Base-by-base conservation (phyloP, 2,888 invertebrate genomes). In the Apotomis betuletana region DNA sequence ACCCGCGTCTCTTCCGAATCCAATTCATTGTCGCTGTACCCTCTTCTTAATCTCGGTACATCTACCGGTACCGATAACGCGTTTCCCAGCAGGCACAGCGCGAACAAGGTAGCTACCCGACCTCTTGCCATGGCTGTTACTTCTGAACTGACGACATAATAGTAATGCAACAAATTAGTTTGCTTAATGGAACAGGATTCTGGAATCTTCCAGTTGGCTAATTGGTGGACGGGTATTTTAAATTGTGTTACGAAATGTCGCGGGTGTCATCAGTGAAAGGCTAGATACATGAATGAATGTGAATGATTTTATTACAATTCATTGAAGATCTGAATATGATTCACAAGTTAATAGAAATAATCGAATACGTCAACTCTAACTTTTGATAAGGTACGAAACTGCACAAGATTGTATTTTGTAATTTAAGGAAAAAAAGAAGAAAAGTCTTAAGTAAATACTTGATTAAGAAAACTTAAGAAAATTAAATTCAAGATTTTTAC, bases 21-120 rank as follows among this genome's bases (percentile, higher is more conserved):
- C 10, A 81, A 36, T 5, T 80, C 77, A 54, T 80, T 78, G 49
- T 81, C 78, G 3, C 67, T 57, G 0, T 73, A 72, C 5, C 80
- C 82, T 75, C 85, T 77, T 60, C 75, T 78, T 12, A 73, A 59
- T 10, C 84, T 77, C 27, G 67, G 64, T 5, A 62, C 58, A 2
- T 75, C 74, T 5, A 77, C 67, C 0, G 91, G 91, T 15, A 83
- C 77, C 68, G 87, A 81, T 38, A 90, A 81, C 0, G 85, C 87
- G 57, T 89, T 81, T 4, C 78, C 82, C 70, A 91, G 52, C 41
- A 92, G 73, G 41, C 83, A 84, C 3, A 84, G 54, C 13, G 80
- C 85, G 52, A 90, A 73, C 38, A 85, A 64, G 36, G 82, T 70
- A 41, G 81, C 76, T 2, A 87, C 57, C 69, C 78, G 79, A 73